Evolutionary conservation across 2,113 vertebrate genomes (phyloP), one percentile per base, ranked within the genome.

Genomic region (Corythornis vintsioides): DNA sequence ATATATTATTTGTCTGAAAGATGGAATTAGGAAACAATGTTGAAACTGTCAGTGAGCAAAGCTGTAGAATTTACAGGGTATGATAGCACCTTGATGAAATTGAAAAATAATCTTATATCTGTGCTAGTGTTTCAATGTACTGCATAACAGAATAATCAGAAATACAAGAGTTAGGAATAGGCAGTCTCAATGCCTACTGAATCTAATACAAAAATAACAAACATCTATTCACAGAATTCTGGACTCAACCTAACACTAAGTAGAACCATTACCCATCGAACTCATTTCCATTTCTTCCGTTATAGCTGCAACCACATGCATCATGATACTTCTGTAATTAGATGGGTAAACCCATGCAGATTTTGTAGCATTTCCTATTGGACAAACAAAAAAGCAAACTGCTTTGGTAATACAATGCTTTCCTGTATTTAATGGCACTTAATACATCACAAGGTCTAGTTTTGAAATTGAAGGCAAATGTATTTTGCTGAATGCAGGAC

Each of bases 21-120:
- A 88, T 33, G n/a, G 63, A 66, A 86, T 92, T 90, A 95, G 65
- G 80, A 93, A 83, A 52, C 70, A 95, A 48, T 59, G 64, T 48
- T 91, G 72, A 86, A 96, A 86, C 47, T 89, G 81, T 74, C 79
- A 79, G 28, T 74, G 72, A 86, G 55, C 74, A 84, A 88, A 94
- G 48, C 66, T 15, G 5, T 55, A 88, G 61, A 88, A 76, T 86
- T 95, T 79, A 86, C 6, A 25, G 47, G 76, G 18, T 0, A 1
- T 26, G 43, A 74, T 50, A 76, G 81, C 48, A 65, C 60, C 40
- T 91, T 26, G 26, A 40, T 71, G 61, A 72, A 91, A 83, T 3
- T 40, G 26, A 74, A 86, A 52, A 86, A 52, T 45, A 78, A 60
- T 64, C 26, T 73, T 70, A 55, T 76, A 96, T 88, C 50, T 57